Evolutionary conservation across 2,113 vertebrate species (phyloP).

Genomic region (Pelecanus crispus): DNA sequence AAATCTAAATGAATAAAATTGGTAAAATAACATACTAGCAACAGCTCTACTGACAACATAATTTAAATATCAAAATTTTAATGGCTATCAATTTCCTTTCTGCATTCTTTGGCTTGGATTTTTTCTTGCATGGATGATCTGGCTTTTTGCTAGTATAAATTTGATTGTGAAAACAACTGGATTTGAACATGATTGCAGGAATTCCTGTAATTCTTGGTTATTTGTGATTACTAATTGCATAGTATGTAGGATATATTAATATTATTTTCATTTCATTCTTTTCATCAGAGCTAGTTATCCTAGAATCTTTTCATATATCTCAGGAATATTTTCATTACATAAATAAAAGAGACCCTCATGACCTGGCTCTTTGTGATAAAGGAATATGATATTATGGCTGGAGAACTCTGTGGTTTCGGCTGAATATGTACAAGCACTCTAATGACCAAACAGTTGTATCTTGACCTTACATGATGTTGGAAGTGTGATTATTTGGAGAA

Average conservation of each 20-base stretch:
- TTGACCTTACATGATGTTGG: neutral
- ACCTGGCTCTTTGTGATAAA: neutral
- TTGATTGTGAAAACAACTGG: neutral
- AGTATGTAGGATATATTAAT: fast-evolving
- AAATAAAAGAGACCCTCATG: neutral
- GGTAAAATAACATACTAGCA: neutral
- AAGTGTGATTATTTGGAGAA: neutral
- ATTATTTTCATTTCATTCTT: neutral
- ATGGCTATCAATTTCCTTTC: neutral
- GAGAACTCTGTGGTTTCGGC: neutral
- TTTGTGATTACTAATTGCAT: neutral
- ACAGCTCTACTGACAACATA: neutral
- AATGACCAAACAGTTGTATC: neutral
- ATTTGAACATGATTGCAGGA: neutral
- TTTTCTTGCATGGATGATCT: neutral
- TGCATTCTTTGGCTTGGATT: neutral
- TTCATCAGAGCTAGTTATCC: neutral
- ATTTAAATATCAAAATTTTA: neutral
- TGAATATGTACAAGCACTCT: neutral
- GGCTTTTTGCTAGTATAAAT: neutral
- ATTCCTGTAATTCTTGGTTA: neutral
- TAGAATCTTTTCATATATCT: neutral
- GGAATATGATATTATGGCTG: neutral
- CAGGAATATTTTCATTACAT: neutral
- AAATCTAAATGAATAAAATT: neutral